Conservation (phyloP, 1,140 invertebrate genomes). For the Drosophila kepulauana region DNA sequence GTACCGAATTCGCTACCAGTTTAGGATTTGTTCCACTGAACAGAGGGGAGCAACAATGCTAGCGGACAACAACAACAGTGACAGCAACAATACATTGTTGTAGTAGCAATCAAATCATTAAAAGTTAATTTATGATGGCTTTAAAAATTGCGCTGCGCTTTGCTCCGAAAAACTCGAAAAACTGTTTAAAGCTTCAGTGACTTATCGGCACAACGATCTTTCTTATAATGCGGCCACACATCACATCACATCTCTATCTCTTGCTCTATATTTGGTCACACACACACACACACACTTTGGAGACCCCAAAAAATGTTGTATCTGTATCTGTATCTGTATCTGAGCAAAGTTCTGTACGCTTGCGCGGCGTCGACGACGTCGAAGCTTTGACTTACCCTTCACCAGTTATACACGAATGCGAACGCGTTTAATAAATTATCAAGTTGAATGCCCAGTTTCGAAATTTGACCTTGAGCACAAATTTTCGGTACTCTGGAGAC, state of each 20-base stretch:
- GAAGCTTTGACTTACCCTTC: conserved; percentile 52
- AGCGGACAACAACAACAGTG: not conserved
- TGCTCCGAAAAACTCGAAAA: conserved; percentile 10
- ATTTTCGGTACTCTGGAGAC: conserved; percentile 65
- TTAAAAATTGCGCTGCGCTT: conserved; percentile 7
- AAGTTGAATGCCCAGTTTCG: conserved; percentile 83
- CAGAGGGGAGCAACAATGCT: conserved; percentile 3
- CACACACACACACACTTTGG: not conserved
- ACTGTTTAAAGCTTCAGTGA: conserved; percentile 35
- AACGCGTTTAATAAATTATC: conserved; percentile 84
- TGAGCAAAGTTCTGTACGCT: conserved; percentile 47
- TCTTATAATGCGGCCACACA: conserved; percentile 35
- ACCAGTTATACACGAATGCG: conserved; percentile 70
- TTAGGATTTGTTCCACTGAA: conserved; percentile 13
- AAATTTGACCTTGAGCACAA: conserved; percentile 80
- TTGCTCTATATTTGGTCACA: conserved; percentile 46
- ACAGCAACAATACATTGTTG: not conserved
- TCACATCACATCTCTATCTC: conserved; percentile 25
- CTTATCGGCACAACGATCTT: conserved; percentile 42
- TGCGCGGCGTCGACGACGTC: conserved; percentile 28
- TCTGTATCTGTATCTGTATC: conserved; percentile 30
- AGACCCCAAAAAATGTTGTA: conserved; percentile 4
- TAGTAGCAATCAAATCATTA: conserved; percentile 39
- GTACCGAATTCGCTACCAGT: conserved; percentile 22
- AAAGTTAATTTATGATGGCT: conserved; percentile 45